Evolutionary conservation across 2,888 invertebrate species (phyloP).

Genomic region (Thera britannica): DNA sequence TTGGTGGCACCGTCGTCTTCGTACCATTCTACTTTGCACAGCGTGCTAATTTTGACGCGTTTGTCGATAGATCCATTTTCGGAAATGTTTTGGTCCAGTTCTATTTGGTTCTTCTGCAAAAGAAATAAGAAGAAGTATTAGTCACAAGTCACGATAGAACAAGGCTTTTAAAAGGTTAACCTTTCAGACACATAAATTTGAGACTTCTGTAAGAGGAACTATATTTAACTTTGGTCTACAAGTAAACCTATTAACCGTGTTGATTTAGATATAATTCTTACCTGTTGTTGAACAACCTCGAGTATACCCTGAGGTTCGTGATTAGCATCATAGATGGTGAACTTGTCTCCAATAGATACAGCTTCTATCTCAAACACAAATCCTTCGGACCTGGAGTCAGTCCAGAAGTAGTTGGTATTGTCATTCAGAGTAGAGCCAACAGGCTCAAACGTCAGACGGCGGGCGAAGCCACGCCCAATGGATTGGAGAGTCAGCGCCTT

Average conservation of each 20-base stretch:
- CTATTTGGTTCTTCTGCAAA: slow-evolving; percentile 78
- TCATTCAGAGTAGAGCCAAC: slow-evolving; percentile 85
- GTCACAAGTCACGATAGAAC: background rate
- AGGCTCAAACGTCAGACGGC: slow-evolving; percentile 89
- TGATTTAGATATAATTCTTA: slow-evolving; percentile 53
- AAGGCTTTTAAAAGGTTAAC: background rate
- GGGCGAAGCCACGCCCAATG: slow-evolving; percentile 90
- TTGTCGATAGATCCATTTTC: slow-evolving; percentile 84
- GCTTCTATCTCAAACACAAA: slow-evolving; percentile 89
- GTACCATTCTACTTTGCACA: slow-evolving; percentile 89
- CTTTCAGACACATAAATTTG: background rate
- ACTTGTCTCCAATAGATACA: slow-evolving; percentile 88
- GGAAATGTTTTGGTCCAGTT: slow-evolving; percentile 74
- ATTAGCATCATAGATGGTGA: slow-evolving; percentile 88
- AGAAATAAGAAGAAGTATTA: slow-evolving; percentile 4
- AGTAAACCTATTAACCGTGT: background rate
- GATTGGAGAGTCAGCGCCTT: slow-evolving; percentile 87
- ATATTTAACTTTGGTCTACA: background rate
- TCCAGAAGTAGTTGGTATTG: slow-evolving; percentile 91
- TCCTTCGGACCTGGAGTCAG: slow-evolving; percentile 89
- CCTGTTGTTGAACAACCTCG: slow-evolving; percentile 88
- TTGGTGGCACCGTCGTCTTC: slow-evolving; percentile 86
- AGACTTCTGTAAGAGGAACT: background rate
- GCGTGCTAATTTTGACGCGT: slow-evolving; percentile 85
- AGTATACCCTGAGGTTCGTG: slow-evolving; percentile 87